These are phyloP conservation scores for Lucinisca nassula DNA, from an alignment of 2,888 invertebrate species.

Conservation along the genomic window DNA sequence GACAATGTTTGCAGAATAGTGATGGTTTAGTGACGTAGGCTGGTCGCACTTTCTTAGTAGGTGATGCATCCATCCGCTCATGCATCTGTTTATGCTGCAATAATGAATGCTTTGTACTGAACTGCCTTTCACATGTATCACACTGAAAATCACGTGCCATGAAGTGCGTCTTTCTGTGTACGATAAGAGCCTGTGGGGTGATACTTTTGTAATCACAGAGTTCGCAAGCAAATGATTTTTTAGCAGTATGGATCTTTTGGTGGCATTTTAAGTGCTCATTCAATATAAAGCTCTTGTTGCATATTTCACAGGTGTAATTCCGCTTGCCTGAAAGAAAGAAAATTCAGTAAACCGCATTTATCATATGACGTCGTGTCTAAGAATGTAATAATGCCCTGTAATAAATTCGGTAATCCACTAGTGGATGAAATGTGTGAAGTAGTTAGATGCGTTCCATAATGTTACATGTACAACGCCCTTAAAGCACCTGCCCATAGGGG, in stretches of 20 bases:
- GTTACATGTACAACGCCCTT: too few species aligned
- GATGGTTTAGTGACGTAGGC: neutral
- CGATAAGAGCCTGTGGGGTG: neutral
- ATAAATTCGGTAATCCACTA: too few species aligned
- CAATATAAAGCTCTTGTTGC: neutral
- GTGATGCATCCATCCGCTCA: neutral
- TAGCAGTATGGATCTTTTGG: neutral
- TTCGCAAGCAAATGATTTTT: neutral
- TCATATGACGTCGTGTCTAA: too few species aligned
- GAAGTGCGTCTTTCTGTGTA: neutral
- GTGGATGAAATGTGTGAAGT: too few species aligned
- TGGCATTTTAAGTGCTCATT: neutral
- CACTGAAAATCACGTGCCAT: neutral
- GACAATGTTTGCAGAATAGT: neutral
- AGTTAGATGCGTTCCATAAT: too few species aligned
- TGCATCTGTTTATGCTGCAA: neutral
- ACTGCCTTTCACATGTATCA: neutral
- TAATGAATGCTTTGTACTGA: neutral
- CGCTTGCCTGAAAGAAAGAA: too few species aligned
- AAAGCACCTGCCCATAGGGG: too few species aligned
- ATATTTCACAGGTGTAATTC: too few species aligned
- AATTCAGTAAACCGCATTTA: too few species aligned
- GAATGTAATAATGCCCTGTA: too few species aligned
- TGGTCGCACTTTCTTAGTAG: neutral
- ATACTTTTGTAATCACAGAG: neutral